Conservation (phyloP, 1,140 invertebrate species). For the Trachymyrmex cornetzi region DNA sequence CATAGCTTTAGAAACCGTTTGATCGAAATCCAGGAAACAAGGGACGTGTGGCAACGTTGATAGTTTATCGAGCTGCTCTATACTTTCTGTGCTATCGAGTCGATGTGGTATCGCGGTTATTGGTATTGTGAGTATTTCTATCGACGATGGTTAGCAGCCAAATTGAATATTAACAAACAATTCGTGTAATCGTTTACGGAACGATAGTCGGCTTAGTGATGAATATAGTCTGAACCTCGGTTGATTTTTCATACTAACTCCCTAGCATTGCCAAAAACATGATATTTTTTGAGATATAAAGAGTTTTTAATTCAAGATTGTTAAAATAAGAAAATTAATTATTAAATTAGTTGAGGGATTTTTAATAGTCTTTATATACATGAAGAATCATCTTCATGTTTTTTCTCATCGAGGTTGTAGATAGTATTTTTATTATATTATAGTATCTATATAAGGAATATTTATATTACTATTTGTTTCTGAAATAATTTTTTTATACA, state of each 20-base stretch:
- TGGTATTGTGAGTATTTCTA: constrained; percentile 63
- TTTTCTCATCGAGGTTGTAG: neutral
- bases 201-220: constrained; percentile 50
- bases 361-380: neutral
- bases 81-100: constrained; percentile 60
- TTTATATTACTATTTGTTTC: neutral
- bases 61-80: constrained; percentile 58
- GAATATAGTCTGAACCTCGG: constrained; percentile 25
- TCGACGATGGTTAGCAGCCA: constrained; percentile 48
- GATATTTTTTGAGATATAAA: neutral
- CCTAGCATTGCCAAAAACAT: neutral
- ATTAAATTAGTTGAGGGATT: neutral
- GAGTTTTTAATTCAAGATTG: neutral
- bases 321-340: neutral
- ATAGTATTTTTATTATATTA: no score
- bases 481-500: neutral
- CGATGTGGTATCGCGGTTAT: constrained; percentile 70
- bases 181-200: constrained; percentile 50
- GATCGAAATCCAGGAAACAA: neutral
- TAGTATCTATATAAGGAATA: neutral
- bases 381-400: neutral
- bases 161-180: constrained; percentile 73
- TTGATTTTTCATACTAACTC: constrained; percentile 28
- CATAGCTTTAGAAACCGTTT: constrained; percentile 41
- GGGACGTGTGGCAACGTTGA: constrained; percentile 16